Evolutionary conservation across 2,888 invertebrate species (phyloP).

Genomic region (Habroteleia sp.): DNA sequence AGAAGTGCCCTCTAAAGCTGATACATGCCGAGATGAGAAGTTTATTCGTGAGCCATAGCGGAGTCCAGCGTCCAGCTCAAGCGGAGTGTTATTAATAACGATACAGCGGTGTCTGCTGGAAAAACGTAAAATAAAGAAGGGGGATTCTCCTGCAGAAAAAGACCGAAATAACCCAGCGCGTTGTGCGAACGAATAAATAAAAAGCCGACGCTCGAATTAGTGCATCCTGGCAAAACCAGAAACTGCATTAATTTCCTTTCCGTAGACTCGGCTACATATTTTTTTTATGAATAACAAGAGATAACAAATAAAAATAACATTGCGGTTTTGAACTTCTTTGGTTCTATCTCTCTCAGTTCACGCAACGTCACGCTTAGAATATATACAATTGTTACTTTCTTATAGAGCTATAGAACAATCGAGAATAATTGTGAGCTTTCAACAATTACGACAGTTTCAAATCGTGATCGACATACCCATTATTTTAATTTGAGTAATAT

Average conservation of each 20-base stretch:
- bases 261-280: conserved; percentile 44
- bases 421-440: conserved; percentile 4
- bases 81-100: conserved; percentile 57
- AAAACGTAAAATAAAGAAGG: conserved; percentile 36
- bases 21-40: conserved; percentile 39
- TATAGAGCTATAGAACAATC: neutral
- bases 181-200: conserved; percentile 68
- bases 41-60: conserved; percentile 34
- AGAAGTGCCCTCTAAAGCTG: conserved; percentile 25
- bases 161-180: conserved; percentile 48
- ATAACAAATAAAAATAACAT: conserved; percentile 45
- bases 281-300: conserved; percentile 43
- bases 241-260: conserved; percentile 70
- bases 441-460: neutral
- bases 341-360: no score
- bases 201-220: conserved; percentile 70
- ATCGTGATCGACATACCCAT: no score
- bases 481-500: no score
- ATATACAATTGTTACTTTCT: neutral
- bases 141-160: conserved; percentile 39
- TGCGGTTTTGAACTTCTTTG: conserved; percentile 25
- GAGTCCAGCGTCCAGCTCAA: conserved; percentile 43
- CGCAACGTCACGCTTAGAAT: no score
- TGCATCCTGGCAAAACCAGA: conserved; percentile 71
- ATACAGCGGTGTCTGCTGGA: conserved; percentile 49